Base-by-base conservation (phyloP, 2,797 vertebrate genomes). In the Thalassophryne amazonica region DNA sequence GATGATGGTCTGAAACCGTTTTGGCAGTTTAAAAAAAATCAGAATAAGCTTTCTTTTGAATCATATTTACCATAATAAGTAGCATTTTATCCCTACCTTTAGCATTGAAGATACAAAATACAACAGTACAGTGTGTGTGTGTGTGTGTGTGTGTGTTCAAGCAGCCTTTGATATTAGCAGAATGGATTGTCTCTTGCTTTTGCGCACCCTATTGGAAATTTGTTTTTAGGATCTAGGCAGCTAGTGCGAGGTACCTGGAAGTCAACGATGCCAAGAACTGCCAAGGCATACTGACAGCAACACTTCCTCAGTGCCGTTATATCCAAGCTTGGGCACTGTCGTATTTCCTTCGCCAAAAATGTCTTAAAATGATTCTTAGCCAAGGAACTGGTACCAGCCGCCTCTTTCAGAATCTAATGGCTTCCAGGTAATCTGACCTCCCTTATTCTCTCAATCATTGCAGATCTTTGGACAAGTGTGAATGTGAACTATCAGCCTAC, bases 11-110 rank as follows among this genome's bases (percentile, higher is more conserved):
- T 76, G 79, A 74, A 85, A 83, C 83, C 69, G 59, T 63, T 53
- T 56, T 22, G 45, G 24, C 41, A 78, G 69, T 79, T 47, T 90
- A 78, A 2, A 61, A 49, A 62, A 73, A 89, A 91, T 93, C 84
- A 78, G 88, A 92, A 96, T 97, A 96, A 96, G 95, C 95, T 96
- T 89, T 75, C 84, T 81, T 57, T n/a, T n/a, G n/a, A n/a, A 24
- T 68, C 63, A 57, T 64, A 68, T 57, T 75, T 55, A 73, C 73
- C 65, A 65, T 47, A 78, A 87, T 79, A 71, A 69, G 90, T 92
- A 92, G 91, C 89, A 89, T 89, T 86, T 86, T 71, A 60, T 57
- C 46, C 67, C 56, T 65, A 56, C 36, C 23, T 54, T 56, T 69
- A 57, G 62, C 61, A 73, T 80, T 76, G 70, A 86, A 88, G 76